These are phyloP conservation scores for Portevinia maculata DNA, from an alignment of 2,888 invertebrate genomes.

Conservation along the genomic window DNA sequence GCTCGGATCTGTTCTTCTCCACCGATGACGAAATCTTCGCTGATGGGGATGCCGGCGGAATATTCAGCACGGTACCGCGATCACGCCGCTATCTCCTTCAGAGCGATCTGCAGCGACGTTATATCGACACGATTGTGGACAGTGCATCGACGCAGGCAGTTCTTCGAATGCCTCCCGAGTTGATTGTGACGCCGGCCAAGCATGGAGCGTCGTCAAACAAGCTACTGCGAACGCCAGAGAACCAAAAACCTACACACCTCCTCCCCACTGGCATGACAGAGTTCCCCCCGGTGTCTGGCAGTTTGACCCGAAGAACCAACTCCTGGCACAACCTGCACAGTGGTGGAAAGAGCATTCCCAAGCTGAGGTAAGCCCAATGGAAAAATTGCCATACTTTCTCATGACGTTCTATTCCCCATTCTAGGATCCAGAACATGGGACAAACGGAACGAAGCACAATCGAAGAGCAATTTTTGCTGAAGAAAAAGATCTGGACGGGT, in stretches of 20 bases:
- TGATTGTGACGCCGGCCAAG: slow-evolving; percentile 82
- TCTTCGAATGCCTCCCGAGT: slow-evolving; percentile 82
- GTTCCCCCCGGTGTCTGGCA: slow-evolving; percentile 76
- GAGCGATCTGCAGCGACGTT: slow-evolving; percentile 80
- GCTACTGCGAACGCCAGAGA: slow-evolving; percentile 27
- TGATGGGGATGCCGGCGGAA: slow-evolving; percentile 76
- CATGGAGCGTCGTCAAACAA: slow-evolving; percentile 23
- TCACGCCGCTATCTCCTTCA: slow-evolving; percentile 79
- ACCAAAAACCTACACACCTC: slow-evolving; percentile 26
- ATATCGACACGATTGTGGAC: slow-evolving; percentile 78
- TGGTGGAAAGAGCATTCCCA: slow-evolving; percentile 75
- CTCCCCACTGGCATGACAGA: slow-evolving; percentile 69
- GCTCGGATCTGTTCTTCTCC: slow-evolving; percentile 85
- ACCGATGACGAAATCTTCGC: slow-evolving; percentile 85
- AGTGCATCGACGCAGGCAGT: slow-evolving; percentile 75
- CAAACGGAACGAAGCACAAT: slow-evolving; percentile 65
- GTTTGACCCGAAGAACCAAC: slow-evolving; percentile 78
- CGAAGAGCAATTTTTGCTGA: slow-evolving; percentile 86
- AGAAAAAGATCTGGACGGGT: slow-evolving; percentile 90
- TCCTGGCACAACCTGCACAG: slow-evolving; percentile 82
- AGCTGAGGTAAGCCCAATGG: slow-evolving; percentile 73
- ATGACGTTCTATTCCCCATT: too few species aligned
- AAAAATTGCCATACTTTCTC: not conserved
- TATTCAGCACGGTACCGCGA: slow-evolving; percentile 76
- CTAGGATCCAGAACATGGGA: slow-evolving; percentile 75